These are phyloP conservation scores for Electrona antarctica DNA, from an alignment of 2,113 vertebrate genomes.

Conservation along the genomic window DNA sequence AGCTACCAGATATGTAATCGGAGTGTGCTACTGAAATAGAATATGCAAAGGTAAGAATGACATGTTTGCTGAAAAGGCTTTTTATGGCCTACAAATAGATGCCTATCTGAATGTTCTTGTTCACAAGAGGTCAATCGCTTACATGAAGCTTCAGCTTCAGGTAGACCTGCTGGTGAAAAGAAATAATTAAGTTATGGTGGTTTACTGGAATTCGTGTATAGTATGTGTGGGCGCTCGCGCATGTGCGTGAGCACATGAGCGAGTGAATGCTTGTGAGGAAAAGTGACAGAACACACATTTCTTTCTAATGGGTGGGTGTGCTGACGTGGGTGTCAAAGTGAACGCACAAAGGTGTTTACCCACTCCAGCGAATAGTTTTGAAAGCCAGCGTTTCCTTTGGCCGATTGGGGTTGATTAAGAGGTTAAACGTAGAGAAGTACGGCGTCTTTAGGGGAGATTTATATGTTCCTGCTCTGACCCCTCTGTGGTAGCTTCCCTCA, in stretches of 20 bases:
- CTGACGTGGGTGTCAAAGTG: background rate
- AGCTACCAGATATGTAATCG: slow-evolving; percentile 55
- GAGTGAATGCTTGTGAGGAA: no score
- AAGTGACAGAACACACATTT: background rate
- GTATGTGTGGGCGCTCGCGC: no score
- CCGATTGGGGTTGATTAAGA: slow-evolving; percentile 83
- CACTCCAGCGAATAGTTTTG: slow-evolving; percentile 45
- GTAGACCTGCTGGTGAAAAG: slow-evolving; percentile 42
- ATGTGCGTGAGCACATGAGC: no score
- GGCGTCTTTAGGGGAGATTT: slow-evolving; percentile 83
- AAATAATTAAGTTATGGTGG: background rate
- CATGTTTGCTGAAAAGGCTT: slow-evolving; percentile 42
- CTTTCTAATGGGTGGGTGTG: background rate
- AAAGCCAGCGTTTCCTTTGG: slow-evolving; percentile 75
- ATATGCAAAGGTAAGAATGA: slow-evolving; percentile 48
- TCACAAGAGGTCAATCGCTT: slow-evolving; percentile 40
- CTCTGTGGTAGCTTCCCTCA: slow-evolving; percentile 72
- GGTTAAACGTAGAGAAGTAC: slow-evolving; percentile 77
- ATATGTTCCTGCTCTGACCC: slow-evolving; percentile 83
- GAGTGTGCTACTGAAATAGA: slow-evolving; percentile 54
- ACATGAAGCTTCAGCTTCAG: slow-evolving; percentile 12
- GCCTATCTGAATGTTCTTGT: slow-evolving; percentile 36
- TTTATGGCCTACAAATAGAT: slow-evolving; percentile 24
- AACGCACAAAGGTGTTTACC: slow-evolving; percentile 30
- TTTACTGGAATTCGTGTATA: background rate